These are phyloP conservation scores for Spisula solida DNA, from an alignment of 2,888 invertebrate species.

Conservation along the genomic window DNA sequence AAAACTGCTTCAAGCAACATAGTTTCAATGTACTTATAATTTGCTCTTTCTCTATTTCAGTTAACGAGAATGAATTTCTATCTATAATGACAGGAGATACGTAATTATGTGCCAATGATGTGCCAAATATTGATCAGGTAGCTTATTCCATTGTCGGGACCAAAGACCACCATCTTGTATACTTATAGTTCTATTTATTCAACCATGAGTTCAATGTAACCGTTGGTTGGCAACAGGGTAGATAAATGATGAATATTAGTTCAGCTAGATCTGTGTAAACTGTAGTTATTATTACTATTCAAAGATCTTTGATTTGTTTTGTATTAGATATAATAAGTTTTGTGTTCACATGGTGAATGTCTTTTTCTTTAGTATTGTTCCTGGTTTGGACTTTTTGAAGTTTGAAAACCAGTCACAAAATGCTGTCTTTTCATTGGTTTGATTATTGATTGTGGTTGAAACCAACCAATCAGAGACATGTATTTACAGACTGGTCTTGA, in stretches of 20 bases:
- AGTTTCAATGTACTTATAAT: too few species aligned
- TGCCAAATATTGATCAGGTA: neutral
- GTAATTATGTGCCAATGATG: constrained; percentile 56
- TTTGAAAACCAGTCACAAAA: neutral
- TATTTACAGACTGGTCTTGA: too few species aligned
- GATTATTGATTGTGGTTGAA: too few species aligned
- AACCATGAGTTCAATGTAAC: neutral
- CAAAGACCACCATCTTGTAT: constrained; percentile 3
- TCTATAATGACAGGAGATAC: constrained; percentile 87
- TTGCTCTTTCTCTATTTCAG: constrained; percentile 75
- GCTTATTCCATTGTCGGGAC: constrained; percentile 19
- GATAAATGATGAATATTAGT: neutral
- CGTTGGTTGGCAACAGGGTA: neutral
- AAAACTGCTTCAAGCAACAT: too few species aligned
- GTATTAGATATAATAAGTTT: neutral
- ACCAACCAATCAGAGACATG: too few species aligned
- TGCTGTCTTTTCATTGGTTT: neutral
- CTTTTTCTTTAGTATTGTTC: neutral
- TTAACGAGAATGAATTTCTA: constrained; percentile 85
- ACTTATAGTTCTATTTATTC: neutral
- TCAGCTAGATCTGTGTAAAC: neutral
- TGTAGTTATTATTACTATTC: neutral
- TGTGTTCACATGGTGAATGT: neutral
- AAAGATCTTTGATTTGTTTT: neutral
- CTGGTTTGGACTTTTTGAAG: neutral